These are phyloP conservation scores for Phymatocera aterrima DNA, from an alignment of 2,888 invertebrate species.

Conservation along the genomic window DNA sequence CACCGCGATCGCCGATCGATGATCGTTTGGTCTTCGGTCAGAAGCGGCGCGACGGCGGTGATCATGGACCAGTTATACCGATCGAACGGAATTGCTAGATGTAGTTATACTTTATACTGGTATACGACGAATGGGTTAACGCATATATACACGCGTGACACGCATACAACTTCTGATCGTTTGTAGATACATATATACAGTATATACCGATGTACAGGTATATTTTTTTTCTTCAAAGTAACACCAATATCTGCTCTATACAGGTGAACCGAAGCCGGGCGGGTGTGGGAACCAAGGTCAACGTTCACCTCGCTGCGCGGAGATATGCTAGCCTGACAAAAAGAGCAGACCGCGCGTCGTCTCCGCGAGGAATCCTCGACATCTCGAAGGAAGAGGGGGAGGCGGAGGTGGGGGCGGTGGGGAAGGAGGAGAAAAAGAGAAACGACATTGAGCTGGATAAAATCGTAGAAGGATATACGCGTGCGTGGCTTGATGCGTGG, in stretches of 20 bases:
- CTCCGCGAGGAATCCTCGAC: background rate
- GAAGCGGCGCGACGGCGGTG: background rate
- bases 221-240: background rate
- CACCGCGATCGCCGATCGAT: background rate
- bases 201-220: background rate
- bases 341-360: constrained; percentile 18
- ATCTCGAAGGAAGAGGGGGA: background rate
- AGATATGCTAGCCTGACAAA: constrained; percentile 8
- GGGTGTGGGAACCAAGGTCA: constrained; percentile 41
- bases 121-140: background rate
- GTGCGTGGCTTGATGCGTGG: constrained; percentile 36
- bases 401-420: background rate
- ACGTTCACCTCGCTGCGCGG: constrained; percentile 8
- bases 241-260: too few species aligned
- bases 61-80: constrained; percentile 3
- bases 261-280: background rate
- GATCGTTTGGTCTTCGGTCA: background rate
- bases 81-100: constrained; percentile 19
- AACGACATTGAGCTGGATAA: constrained; percentile 23
- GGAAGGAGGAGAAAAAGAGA: too few species aligned
- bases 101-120: background rate
- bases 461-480: constrained; percentile 30
- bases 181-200: background rate
- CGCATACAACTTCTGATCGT: background rate
- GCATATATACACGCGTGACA: background rate